Percentiles rank a stretch among this genome's conserved stretches.
phyloP scores from a whole-genome alignment of 2,888 invertebrate species.

The Polyommatus iphigenia region DNA sequence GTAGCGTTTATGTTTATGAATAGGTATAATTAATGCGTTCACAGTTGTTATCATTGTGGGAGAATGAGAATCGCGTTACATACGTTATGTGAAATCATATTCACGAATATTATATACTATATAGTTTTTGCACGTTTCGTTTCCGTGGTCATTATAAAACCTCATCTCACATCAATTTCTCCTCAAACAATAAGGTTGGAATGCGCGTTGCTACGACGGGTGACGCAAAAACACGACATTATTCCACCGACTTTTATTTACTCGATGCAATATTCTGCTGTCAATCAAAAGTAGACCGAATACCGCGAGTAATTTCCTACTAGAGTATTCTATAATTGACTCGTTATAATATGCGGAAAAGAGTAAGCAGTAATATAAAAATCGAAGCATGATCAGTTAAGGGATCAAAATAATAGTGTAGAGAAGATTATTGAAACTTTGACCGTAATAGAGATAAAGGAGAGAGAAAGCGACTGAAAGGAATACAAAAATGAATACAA shows the following conservation, averaged over 20 bases:
- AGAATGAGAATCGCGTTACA: slow-evolving; percentile 36
- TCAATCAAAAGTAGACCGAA: slow-evolving; percentile 12
- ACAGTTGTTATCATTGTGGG: slow-evolving; percentile 44
- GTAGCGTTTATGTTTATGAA: slow-evolving; percentile 41
- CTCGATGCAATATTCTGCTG: slow-evolving; percentile 1
- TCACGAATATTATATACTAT: slow-evolving; percentile 15
- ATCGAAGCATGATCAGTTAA: background rate
- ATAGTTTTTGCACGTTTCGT: slow-evolving; percentile 4
- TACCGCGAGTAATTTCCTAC: background rate
- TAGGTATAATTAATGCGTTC: slow-evolving; percentile 45
- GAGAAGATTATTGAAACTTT: background rate
- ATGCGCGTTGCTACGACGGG: background rate
- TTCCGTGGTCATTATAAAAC: slow-evolving; percentile 22
- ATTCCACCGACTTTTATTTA: background rate
- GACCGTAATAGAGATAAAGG: background rate
- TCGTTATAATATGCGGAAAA: background rate
- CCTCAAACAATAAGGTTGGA: slow-evolving; percentile 23
- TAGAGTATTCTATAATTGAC: background rate
- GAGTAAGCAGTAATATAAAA: background rate
- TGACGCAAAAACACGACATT: slow-evolving; percentile 14
- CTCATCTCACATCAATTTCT: slow-evolving; percentile 24
- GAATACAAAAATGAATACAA: background rate
- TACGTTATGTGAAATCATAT: slow-evolving; percentile 38
- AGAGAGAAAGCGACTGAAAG: background rate
- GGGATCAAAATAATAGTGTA: background rate